Percentiles rank a stretch among this genome's conserved stretches.
Evolutionary conservation across 2,888 invertebrate species (phyloP).

Genomic region (Sycophila texana): DNA sequence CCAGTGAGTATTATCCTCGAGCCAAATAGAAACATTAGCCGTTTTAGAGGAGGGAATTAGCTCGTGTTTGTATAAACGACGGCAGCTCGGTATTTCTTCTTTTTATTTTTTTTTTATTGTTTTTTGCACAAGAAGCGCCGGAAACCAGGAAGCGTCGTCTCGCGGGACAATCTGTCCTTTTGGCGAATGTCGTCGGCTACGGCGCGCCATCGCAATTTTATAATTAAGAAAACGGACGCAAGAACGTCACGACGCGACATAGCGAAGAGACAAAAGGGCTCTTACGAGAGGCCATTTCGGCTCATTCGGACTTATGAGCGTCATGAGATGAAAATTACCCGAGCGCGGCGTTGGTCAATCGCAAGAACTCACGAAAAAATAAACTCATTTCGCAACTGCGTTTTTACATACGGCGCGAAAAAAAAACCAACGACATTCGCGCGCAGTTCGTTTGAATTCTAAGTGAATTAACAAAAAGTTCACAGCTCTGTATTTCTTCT

Average conservation of each 20-base stretch:
- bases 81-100: neutral
- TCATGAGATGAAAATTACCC: slow-evolving; percentile 49
- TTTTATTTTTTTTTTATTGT: neutral
- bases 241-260: slow-evolving; percentile 41
- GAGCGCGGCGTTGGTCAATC: slow-evolving; percentile 61
- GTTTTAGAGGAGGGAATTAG: neutral
- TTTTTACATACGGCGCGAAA: neutral
- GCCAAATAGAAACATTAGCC: slow-evolving; percentile 25
- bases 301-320: slow-evolving; percentile 48
- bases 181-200: slow-evolving; percentile 22
- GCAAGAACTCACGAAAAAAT: slow-evolving; percentile 45
- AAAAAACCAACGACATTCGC: no score
- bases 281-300: slow-evolving; percentile 44
- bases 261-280: slow-evolving; percentile 51
- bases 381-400: slow-evolving; percentile 24
- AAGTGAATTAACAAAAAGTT: no score
- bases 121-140: neutral
- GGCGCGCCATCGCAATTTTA: slow-evolving; percentile 50
- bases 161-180: slow-evolving; percentile 37
- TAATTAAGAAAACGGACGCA: slow-evolving; percentile 53
- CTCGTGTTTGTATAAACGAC: neutral
- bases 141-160: neutral
- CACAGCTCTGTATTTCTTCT: no score
- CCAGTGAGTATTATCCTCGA: slow-evolving; percentile 25
- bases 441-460: no score